A percentile compares a stretch with the other conserved stretches of the same genome.
Evolutionary conservation across 2,797 vertebrate species (phyloP).

Genomic region (Pangasius sanitwongsei): DNA sequence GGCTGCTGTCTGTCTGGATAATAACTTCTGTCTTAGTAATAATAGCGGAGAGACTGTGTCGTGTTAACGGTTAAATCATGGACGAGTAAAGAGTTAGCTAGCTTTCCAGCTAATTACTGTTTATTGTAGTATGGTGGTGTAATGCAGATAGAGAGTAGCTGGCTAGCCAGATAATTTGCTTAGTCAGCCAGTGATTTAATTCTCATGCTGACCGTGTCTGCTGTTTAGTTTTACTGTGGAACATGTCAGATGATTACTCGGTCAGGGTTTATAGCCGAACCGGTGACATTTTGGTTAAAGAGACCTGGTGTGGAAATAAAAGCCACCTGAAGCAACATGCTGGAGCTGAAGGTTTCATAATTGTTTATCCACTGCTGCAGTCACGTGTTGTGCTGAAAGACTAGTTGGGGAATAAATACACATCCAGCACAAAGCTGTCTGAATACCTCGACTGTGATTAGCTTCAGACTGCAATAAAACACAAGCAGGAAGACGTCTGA

Average conservation of each 20-base stretch:
- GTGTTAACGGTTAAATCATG: background rate
- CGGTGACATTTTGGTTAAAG: background rate
- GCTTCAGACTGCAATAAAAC: background rate
- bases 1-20: background rate
- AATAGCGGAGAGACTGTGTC: background rate
- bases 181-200: conserved; percentile 36
- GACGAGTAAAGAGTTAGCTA: background rate
- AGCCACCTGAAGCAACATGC: conserved; percentile 1
- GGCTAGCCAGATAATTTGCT: conserved; percentile 7
- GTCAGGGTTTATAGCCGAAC: background rate
- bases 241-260: background rate
- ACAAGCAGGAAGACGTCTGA: too few species aligned
- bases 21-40: background rate
- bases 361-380: conserved; percentile 41
- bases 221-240: background rate
- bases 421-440: conserved; percentile 13
- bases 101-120: background rate
- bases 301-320: background rate
- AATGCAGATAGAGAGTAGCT: background rate
- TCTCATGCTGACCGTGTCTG: background rate
- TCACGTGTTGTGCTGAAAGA: conserved; percentile 50
- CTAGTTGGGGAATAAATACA: conserved; percentile 25
- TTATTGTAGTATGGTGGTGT: background rate
- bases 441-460: background rate
- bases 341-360: conserved; percentile 36